These are phyloP conservation scores for Zoanthus sociatus DNA, from an alignment of 92 coral and sea anemone species.

Conservation along the genomic window DNA sequence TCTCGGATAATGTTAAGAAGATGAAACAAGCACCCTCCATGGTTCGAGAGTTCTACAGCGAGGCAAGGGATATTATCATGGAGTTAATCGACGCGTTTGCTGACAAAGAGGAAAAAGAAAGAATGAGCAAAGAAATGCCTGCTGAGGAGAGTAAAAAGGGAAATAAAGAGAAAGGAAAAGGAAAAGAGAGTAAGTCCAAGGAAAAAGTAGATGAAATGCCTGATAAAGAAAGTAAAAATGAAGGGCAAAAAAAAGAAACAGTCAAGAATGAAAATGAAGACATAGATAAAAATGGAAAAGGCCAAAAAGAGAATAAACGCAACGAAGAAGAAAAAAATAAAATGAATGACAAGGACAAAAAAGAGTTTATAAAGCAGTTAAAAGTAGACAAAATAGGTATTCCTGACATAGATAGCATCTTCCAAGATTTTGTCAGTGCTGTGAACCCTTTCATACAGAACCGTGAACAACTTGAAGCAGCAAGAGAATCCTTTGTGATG, in stretches of 20 bases:
- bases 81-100: slow-evolving; percentile 69
- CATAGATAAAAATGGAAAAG: neutral
- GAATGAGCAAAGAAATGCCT: slow-evolving; percentile 53
- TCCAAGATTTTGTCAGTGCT: slow-evolving; percentile 67
- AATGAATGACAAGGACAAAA: slow-evolving; percentile 56
- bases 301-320: neutral
- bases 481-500: slow-evolving; percentile 77
- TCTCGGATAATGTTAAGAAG: slow-evolving; percentile 65
- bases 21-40: slow-evolving; percentile 73
- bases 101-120: slow-evolving; percentile 59
- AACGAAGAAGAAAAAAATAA: neutral
- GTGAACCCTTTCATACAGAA: slow-evolving; percentile 71
- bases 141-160: slow-evolving; percentile 37
- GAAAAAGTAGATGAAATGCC: neutral
- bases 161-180: slow-evolving; percentile 11
- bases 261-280: slow-evolving; percentile 17
- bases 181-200: slow-evolving; percentile 20
- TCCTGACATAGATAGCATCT: slow-evolving; percentile 74
- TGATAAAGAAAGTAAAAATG: neutral
- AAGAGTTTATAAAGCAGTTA: slow-evolving; percentile 74
- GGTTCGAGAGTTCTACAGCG: slow-evolving; percentile 75
- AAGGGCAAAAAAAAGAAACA: neutral
- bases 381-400: slow-evolving; percentile 71
- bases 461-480: slow-evolving; percentile 77
- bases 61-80: slow-evolving; percentile 60